Evolutionary conservation across 2,797 vertebrate genomes (phyloP).

Genomic region (Galagoides demidoff): DNA sequence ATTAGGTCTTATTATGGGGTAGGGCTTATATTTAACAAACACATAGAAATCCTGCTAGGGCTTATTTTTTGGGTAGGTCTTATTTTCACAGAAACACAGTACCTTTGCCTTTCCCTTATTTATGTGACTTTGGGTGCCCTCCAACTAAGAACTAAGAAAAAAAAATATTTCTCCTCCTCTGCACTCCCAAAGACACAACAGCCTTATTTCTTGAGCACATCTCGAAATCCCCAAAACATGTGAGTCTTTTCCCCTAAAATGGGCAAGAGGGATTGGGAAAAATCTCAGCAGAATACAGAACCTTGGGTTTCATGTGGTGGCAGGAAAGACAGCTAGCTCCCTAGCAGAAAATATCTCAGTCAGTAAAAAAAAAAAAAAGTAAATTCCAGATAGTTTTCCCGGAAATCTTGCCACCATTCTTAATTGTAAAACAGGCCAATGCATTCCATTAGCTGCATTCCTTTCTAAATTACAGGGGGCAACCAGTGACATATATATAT

Average conservation of each 20-base stretch:
- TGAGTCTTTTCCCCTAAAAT: not conserved
- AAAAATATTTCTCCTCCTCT: not conserved
- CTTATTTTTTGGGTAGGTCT: too few relatives aligned
- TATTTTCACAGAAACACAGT: too few relatives aligned
- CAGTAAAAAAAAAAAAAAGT: not conserved
- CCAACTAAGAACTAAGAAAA: not conserved
- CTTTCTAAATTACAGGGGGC: not conserved
- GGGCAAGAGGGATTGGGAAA: not conserved
- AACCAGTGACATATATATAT: rapidly evolving
- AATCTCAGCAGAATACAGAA: rapidly evolving
- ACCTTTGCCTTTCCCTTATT: not conserved
- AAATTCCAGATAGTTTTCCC: rapidly evolving
- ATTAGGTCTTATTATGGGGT: too few relatives aligned
- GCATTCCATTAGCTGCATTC: rapidly evolving
- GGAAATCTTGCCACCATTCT: rapidly evolving
- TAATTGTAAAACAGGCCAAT: rapidly evolving
- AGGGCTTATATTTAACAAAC: too few relatives aligned
- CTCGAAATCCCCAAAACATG: rapidly evolving
- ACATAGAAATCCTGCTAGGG: too few relatives aligned
- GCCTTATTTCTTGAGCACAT: rapidly evolving
- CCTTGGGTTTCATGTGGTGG: rapidly evolving
- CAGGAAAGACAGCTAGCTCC: not conserved
- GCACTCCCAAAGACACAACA: rapidly evolving
- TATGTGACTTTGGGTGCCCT: not conserved
- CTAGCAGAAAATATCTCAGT: not conserved